These are phyloP conservation scores for Epinephelus coioides DNA, from an alignment of 2,797 vertebrate genomes.

Conservation along the genomic window DNA sequence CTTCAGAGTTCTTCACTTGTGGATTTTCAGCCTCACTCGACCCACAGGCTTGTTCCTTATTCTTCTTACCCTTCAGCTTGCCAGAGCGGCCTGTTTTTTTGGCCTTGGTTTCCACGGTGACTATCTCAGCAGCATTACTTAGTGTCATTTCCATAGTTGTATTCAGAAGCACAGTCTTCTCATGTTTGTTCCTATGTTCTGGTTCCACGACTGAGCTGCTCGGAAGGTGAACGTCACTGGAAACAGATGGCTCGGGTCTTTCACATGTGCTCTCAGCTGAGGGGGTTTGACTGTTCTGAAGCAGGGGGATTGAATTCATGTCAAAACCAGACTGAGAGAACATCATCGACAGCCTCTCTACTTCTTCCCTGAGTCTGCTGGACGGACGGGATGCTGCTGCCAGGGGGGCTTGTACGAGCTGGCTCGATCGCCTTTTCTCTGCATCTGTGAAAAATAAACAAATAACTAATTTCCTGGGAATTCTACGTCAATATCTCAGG, in stretches of 20 bases:
- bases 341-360: slow-evolving; percentile 47
- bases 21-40: background rate
- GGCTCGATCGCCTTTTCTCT: slow-evolving; percentile 16
- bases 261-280: slow-evolving; percentile 5
- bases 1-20: background rate
- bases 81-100: slow-evolving; percentile 37
- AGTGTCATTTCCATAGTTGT: slow-evolving; percentile 84
- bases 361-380: slow-evolving; percentile 46
- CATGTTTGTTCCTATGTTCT: slow-evolving; percentile 33
- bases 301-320: slow-evolving; percentile 3
- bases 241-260: background rate
- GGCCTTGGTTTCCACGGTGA: slow-evolving; percentile 74
- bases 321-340: slow-evolving; percentile 48
- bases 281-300: slow-evolving; percentile 7
- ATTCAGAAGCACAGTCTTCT: slow-evolving; percentile 74
- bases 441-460: slow-evolving; percentile 1
- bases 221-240: slow-evolving; percentile 1
- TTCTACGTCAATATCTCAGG: background rate
- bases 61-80: slow-evolving; percentile 36
- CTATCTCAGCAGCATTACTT: slow-evolving; percentile 68
- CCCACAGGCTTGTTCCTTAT: slow-evolving; percentile 5
- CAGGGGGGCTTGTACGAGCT: background rate
- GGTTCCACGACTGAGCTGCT: background rate
- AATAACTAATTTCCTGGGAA: background rate
- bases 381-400: slow-evolving; percentile 16